Evolutionary conservation across 2,113 vertebrate genomes (phyloP).

Genomic region (Sylvilagus bachmani): DNA sequence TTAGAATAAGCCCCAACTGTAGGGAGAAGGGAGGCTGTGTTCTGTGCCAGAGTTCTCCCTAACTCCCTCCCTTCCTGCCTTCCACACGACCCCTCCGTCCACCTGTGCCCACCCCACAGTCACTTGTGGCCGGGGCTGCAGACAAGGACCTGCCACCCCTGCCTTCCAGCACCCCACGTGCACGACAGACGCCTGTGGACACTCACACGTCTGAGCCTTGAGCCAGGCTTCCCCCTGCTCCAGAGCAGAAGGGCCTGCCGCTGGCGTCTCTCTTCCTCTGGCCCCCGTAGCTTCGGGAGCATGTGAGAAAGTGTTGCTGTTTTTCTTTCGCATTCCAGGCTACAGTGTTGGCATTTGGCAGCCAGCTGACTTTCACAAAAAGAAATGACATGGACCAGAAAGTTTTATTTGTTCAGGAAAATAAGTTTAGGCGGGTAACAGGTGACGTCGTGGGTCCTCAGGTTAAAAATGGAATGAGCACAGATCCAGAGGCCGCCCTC

Average conservation of each 20-base stretch:
- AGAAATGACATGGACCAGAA: background rate
- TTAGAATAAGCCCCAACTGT: no score
- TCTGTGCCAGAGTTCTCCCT: background rate
- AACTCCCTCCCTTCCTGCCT: background rate
- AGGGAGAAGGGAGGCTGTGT: background rate
- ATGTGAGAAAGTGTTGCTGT: background rate
- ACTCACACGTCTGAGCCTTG: background rate
- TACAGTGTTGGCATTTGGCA: background rate
- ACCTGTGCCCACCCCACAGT: background rate
- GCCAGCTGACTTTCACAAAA: conserved; percentile 18
- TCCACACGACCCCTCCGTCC: background rate
- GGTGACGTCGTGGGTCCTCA: background rate
- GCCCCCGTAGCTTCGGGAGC: background rate
- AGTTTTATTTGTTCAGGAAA: background rate
- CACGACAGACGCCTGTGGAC: background rate
- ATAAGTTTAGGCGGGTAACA: background rate
- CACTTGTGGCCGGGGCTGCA: background rate
- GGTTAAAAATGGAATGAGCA: background rate
- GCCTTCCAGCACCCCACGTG: no score
- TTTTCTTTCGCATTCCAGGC: background rate
- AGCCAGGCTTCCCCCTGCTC: background rate
- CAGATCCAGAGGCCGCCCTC: conserved; percentile 23
- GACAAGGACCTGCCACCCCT: background rate
- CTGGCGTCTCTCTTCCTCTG: background rate
- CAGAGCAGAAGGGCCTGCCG: background rate